Evolutionary conservation across 1,140 invertebrate genomes (phyloP).

Genomic region (Aporrectodea caliginosa): DNA sequence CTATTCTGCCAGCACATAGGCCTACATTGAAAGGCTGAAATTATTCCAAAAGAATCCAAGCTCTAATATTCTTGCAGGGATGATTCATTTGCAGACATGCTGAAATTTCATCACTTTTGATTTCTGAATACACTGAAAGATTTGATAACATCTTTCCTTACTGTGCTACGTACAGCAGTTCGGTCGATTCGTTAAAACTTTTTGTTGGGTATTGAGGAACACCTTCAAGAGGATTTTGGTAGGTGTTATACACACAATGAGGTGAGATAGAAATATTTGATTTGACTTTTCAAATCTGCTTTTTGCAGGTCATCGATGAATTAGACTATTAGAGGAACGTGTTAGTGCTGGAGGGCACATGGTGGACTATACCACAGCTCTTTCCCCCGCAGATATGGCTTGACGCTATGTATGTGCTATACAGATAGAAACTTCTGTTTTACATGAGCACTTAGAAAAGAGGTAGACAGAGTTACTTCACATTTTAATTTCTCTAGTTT

Average conservation of each 20-base stretch:
- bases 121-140: not conserved
- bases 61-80: too few relatives aligned
- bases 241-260: not conserved
- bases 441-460: constrained; percentile 78
- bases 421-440: constrained; percentile 75
- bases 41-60: too few relatives aligned
- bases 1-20: too few relatives aligned
- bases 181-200: not conserved
- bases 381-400: constrained; percentile 95
- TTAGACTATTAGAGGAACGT: constrained; percentile 76
- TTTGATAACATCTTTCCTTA: not conserved
- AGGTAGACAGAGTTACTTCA: constrained; percentile 58
- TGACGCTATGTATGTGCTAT: constrained; percentile 91
- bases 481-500: not conserved
- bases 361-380: constrained; percentile 91
- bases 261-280: not conserved
- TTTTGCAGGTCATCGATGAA: constrained; percentile 75
- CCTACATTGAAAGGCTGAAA: too few relatives aligned
- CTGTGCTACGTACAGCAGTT: not conserved
- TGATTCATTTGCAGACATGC: too few relatives aligned
- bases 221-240: not conserved
- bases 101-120: too few relatives aligned
- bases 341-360: constrained; percentile 83
- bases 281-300: too few relatives aligned
- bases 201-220: not conserved